Conservation (phyloP, 1,140 invertebrate genomes). For the Aphaenogaster floridana region DNA sequence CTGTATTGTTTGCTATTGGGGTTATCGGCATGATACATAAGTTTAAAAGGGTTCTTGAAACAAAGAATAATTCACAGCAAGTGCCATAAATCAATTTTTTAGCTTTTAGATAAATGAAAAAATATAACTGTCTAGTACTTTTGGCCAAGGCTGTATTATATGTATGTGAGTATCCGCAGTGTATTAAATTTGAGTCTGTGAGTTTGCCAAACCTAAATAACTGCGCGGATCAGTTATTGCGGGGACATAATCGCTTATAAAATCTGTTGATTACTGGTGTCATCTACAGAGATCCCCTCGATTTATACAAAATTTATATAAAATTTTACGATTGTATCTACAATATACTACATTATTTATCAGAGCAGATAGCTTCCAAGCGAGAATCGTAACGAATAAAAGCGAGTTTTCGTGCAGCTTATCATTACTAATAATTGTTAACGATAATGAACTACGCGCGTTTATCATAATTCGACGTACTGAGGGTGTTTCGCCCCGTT, state of each 20-base stretch:
- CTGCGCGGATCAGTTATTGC: background rate
- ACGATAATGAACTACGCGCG: conserved; percentile 28
- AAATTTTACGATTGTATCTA: background rate
- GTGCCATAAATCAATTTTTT: no score
- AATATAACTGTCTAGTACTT: no score
- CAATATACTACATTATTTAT: background rate
- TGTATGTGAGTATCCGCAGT: background rate
- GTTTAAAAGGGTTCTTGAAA: no score
- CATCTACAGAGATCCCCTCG: background rate
- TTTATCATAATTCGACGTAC: conserved; percentile 40
- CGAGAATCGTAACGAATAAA: background rate
- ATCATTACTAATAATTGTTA: conserved; percentile 33
- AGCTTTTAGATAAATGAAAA: no score
- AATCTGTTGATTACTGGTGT: background rate
- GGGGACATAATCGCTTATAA: background rate
- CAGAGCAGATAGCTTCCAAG: background rate
- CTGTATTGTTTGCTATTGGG: no score
- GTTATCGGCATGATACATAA: no score
- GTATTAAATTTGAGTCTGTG: background rate
- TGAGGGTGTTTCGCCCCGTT: background rate
- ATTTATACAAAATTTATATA: background rate
- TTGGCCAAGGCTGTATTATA: no score
- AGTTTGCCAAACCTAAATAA: background rate
- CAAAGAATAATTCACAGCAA: no score
- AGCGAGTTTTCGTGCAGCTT: background rate